A percentile compares a stretch with the other conserved stretches of the same genome.
phyloP scores from a whole-genome alignment of 2,797 vertebrate genomes.

The Danio jaintianensis region DNA sequence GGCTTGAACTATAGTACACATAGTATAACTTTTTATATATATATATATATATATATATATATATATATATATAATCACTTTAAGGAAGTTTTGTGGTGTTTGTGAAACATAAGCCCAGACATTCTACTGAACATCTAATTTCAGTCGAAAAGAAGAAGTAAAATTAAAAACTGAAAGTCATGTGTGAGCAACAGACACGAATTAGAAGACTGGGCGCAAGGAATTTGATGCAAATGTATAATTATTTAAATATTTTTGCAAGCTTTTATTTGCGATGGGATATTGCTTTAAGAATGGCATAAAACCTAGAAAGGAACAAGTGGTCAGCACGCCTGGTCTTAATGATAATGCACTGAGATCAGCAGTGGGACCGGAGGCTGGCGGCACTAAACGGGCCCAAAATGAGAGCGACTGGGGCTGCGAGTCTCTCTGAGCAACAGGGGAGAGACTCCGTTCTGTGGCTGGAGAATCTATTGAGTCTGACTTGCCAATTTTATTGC shows the following conservation, averaged over 20 bases:
- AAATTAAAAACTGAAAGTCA: background rate
- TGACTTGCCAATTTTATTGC: constrained; percentile 57
- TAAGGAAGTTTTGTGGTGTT: background rate
- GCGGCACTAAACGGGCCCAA: constrained; percentile 43
- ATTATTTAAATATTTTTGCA: no score
- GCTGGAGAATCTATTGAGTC: constrained; percentile 59
- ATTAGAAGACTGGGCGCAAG: background rate
- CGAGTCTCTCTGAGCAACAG: constrained; percentile 38
- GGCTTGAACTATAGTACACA: background rate
- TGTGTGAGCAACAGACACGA: background rate
- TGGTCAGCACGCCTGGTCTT: constrained; percentile 52
- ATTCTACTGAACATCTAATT: background rate
- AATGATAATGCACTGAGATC: constrained; percentile 44
- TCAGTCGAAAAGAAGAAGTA: background rate
- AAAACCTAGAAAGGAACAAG: constrained; percentile 29
- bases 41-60: background rate
- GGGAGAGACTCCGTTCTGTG: constrained; percentile 51
- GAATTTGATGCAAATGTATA: no score
- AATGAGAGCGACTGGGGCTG: constrained; percentile 38
- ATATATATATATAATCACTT: background rate
- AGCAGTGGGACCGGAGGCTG: constrained; percentile 36
- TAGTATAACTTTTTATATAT: background rate
- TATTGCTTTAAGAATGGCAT: background rate
- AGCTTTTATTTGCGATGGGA: background rate
- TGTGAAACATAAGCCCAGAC: background rate